Evolutionary conservation across 2,113 vertebrate genomes (phyloP).

Genomic region (Pseudorectes ferrugineus): DNA sequence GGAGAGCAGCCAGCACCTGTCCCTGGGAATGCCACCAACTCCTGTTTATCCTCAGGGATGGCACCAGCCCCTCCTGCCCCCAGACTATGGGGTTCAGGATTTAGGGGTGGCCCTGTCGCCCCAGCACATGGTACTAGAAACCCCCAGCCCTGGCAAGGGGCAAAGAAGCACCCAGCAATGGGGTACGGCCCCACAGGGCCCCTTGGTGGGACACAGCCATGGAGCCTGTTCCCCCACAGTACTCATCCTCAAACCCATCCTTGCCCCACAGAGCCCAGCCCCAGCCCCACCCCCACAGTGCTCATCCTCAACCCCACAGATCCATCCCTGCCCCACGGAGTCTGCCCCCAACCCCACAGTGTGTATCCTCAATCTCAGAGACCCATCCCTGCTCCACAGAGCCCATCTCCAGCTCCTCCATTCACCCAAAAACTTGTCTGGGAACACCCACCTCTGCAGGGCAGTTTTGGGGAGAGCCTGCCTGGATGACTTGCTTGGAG

Average conservation of each 20-base stretch:
- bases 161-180: background rate
- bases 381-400: background rate
- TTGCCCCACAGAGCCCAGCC: background rate
- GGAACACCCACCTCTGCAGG: background rate
- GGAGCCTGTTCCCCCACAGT: background rate
- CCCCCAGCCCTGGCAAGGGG: background rate
- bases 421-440: background rate
- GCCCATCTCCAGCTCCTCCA: background rate
- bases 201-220: background rate
- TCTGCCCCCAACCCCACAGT: background rate
- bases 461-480: background rate
- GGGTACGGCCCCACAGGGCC: background rate
- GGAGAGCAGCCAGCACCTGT: background rate
- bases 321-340: background rate
- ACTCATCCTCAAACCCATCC: background rate
- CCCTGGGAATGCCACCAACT: background rate
- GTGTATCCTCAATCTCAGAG: background rate
- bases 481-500: background rate
- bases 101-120: background rate
- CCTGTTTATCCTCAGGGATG: background rate
- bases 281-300: background rate
- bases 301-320: background rate
- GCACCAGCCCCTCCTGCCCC: background rate
- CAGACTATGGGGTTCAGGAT: background rate
- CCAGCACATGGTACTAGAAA: background rate